A percentile compares a stretch with the other conserved stretches of the same genome.
Evolutionary conservation across 2,888 invertebrate genomes (phyloP).

Genomic region (Cotesia congregata): DNA sequence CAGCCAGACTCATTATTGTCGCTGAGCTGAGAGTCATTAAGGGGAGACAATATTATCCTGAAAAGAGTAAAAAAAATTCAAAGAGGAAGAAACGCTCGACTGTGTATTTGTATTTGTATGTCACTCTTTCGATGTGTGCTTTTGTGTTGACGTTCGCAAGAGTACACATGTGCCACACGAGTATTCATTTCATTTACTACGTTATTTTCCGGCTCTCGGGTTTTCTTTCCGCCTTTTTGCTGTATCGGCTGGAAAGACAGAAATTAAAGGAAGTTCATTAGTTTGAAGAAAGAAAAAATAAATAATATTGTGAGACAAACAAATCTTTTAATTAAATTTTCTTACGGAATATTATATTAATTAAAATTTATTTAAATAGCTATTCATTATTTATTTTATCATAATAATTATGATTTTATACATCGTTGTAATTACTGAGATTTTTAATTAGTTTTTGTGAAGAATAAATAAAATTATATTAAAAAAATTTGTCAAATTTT

Average conservation of each 20-base stretch:
- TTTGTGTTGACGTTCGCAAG: background rate
- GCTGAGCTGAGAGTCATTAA: background rate
- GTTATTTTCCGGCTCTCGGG: background rate
- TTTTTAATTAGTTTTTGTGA: too few relatives aligned
- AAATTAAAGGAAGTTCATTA: background rate
- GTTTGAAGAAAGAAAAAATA: background rate
- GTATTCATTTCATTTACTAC: background rate
- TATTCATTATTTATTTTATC: too few relatives aligned
- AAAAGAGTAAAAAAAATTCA: background rate
- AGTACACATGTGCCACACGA: background rate
- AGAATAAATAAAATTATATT: too few relatives aligned
- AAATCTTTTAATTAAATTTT: too few relatives aligned
- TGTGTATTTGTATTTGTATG: background rate
- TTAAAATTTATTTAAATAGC: too few relatives aligned
- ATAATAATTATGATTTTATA: too few relatives aligned
- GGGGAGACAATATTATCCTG: background rate
- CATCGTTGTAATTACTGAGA: too few relatives aligned
- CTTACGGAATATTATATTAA: too few relatives aligned
- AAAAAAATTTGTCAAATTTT: too few relatives aligned
- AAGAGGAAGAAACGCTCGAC: background rate
- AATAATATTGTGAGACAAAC: too few relatives aligned
- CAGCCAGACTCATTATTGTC: conserved; percentile 5
- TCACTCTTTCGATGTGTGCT: background rate
- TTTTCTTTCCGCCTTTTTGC: background rate
- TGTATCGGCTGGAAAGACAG: background rate